Evolutionary conservation across 2,888 invertebrate genomes (phyloP).

Genomic region (Clitarchus hookeri): DNA sequence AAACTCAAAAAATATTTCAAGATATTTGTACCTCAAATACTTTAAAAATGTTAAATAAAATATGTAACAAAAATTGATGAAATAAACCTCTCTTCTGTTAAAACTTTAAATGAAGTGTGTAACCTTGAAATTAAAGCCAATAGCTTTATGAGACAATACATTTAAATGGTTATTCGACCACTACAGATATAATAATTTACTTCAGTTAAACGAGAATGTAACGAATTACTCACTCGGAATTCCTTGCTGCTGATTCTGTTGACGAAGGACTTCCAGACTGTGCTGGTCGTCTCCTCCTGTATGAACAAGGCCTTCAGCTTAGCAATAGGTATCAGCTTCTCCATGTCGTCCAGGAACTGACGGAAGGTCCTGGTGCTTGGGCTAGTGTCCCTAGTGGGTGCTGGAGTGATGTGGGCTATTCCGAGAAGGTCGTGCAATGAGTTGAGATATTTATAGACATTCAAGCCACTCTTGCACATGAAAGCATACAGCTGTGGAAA

Average conservation of each 20-base stretch:
- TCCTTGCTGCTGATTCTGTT: background rate
- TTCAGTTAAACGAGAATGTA: too few species aligned
- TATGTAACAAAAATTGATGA: too few species aligned
- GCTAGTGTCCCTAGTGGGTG: background rate
- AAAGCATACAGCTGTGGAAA: background rate
- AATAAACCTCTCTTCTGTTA: too few species aligned
- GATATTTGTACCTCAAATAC: too few species aligned
- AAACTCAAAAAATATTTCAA: too few species aligned
- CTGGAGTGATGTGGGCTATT: background rate
- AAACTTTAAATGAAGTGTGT: too few species aligned
- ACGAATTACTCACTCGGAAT: background rate
- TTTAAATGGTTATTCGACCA: too few species aligned
- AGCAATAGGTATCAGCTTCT: background rate
- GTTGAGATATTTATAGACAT: background rate
- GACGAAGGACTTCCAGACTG: background rate
- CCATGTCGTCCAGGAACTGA: background rate
- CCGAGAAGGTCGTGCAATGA: background rate
- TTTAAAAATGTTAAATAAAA: too few species aligned
- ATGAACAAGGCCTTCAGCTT: background rate
- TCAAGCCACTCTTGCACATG: background rate
- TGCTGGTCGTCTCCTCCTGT: background rate
- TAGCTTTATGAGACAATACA: too few species aligned
- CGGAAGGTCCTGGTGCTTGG: background rate
- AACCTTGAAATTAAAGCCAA: too few species aligned
- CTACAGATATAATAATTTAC: too few species aligned